Evolutionary conservation across 2,113 vertebrate species (phyloP).

Genomic region (Paramormyrops kingsleyae): DNA sequence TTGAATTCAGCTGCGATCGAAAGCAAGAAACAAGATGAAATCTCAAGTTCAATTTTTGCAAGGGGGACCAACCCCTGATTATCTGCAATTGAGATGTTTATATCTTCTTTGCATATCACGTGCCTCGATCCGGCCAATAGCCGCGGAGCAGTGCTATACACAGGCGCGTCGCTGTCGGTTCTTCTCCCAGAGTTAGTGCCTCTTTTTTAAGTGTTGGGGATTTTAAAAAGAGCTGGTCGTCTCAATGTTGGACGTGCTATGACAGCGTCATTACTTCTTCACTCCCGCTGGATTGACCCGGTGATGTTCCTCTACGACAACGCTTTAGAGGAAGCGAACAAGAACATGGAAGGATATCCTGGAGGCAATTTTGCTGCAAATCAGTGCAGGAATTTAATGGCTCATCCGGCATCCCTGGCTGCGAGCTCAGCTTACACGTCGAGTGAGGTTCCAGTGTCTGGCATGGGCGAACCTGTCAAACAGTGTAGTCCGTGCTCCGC

Average conservation of each 20-base stretch:
- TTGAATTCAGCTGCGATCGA: background rate
- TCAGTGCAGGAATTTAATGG: conserved; percentile 94
- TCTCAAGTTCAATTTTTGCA: conserved; percentile 19
- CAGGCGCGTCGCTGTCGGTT: conserved; percentile 74
- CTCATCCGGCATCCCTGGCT: conserved; percentile 85
- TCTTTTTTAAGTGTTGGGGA: conserved; percentile 86
- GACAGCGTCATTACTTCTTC: conserved; percentile 97
- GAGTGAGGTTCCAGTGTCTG: conserved; percentile 75
- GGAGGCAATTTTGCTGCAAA: conserved; percentile 84
- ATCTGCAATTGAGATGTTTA: conserved; percentile 71
- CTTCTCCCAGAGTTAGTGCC: conserved; percentile 71
- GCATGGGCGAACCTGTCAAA: conserved; percentile 86
- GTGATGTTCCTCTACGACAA: conserved; percentile 99
- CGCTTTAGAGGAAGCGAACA: conserved; percentile 85
- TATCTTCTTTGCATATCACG: conserved; percentile 93
- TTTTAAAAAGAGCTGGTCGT: conserved; percentile 92
- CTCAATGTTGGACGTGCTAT: conserved; percentile 96
- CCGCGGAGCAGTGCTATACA: conserved; percentile 66
- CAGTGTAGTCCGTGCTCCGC: conserved; percentile 93
- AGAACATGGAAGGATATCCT: conserved; percentile 91
- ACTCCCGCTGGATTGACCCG: conserved; percentile 97
- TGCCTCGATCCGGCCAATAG: conserved; percentile 78
- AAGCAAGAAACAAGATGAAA: background rate
- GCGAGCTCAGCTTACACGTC: conserved; percentile 73
- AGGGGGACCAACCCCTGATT: conserved; percentile 43